Base-by-base conservation (phyloP, 1,140 invertebrate genomes). In the Tyrophagus putrescentiae region DNA sequence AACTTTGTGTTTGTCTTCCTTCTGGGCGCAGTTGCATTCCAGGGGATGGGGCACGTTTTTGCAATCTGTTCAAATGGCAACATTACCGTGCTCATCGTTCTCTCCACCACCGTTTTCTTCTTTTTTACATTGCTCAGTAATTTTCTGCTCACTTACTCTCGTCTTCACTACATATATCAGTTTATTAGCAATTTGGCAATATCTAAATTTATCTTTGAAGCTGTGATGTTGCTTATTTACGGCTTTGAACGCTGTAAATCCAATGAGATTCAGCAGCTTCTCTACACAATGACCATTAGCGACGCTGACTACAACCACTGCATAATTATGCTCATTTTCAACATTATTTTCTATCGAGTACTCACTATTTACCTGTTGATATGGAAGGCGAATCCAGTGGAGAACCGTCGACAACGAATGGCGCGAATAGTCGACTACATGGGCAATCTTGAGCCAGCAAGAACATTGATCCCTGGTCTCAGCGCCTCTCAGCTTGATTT, bases 111-210 rank as follows among this genome's bases (percentile, higher is more conserved):
- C 25, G 3, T 42, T 1, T n/a, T n/a, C 18, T 21, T 42, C 18
- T 42, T 5, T n/a, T 21, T 21, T 42, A 23, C 41, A 52, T 21
- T 52, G 31, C 32, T 52, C 25, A 16, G 13, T 9, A 52, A 52
- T 52, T 11, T 11, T 29, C 11, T n/a, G n/a, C 27, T 21, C 16
- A 11, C n/a, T 2, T 28, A 28, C 16, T 1, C 7, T 16, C 48
- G 23, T 28, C 23, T 52, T n/a, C 48, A 52, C 23, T 52, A 52
- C 23, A 28, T 52, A 7, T 52, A 52, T 52, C 48, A 52, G 31
- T 52, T 52, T 52, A 28, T 52, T n/a, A 28, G 25, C 2, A 52
- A 52, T 9, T 3, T 52, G n/a, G 16, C n/a, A 21, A 11, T 21
- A 27, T n/a, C 16, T 28, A 2, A 29, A 52, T 52, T 52, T 9